Base-by-base conservation (phyloP, 2,888 invertebrate species). In the Troides helena region DNA sequence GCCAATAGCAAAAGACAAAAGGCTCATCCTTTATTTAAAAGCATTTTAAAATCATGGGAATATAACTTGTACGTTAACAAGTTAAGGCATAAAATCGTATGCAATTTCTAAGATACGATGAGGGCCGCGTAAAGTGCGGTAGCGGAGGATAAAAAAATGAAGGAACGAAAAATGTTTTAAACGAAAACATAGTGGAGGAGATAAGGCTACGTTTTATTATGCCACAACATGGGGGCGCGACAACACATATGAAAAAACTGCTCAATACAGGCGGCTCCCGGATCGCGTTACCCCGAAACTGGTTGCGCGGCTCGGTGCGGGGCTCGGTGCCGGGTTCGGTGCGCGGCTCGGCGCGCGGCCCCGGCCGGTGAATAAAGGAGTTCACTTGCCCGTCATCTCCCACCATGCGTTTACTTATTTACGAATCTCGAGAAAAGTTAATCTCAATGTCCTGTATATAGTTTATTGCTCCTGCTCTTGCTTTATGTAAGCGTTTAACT, bases 151-250 rank as follows among this genome's bases (percentile, higher is more conserved):
- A 85, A 85, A 85, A 56, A 84, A 84, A 80, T 78, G 75, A 79
- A 78, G 80, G 81, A 83, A 82, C 80, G 81, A 85, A 84, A 85
- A 83, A 84, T 85, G 78, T 81, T 85, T 85, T 84, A 84, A 86
- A 85, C 83, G 85, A 85, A 86, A 88, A 88, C 85, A 87, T 84
- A 86, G 84, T 81, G 79, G 78, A 83, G 78, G 76, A 85, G 87
- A 86, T 88, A 87, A 88, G 85, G 80, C 81, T 77, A 77, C 82
- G 83, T 87, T 88, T 84, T 87, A 86, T 86, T 86, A 85, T 86
- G 76, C 80, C 79, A 74, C 82, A 80, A 80, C 84, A 87, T 87
- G 85, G 78, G 86, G 87, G 88, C 87, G 76, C 78, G 80, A 83
- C 82, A 81, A 83, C 80, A 81, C 78, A 75, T 73, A 72, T 72